Percentiles rank a stretch among this genome's conserved stretches.
These are phyloP conservation scores for Macropis europaea DNA, from an alignment of 2,888 invertebrate species.

Conservation along the genomic window DNA sequence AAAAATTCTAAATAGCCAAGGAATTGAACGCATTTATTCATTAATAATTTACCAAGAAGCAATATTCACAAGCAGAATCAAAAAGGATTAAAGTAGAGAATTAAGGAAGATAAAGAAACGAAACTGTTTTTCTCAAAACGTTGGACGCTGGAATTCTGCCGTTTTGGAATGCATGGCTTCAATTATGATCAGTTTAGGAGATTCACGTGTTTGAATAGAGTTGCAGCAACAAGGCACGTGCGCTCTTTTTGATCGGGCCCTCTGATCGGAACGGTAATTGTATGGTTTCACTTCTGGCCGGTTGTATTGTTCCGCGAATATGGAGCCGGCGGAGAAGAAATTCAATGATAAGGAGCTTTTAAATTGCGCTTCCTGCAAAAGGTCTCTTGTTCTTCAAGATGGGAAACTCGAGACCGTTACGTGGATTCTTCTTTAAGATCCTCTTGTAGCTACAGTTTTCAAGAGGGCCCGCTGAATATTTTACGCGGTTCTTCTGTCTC, in stretches of 20 bases:
- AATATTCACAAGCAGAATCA: too few relatives aligned
- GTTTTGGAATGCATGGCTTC: too few relatives aligned
- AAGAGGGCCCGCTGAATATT: constrained; percentile 30
- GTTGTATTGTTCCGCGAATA: constrained; percentile 27
- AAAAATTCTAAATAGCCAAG: too few relatives aligned
- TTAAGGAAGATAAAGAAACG: too few relatives aligned
- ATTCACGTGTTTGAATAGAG: background rate
- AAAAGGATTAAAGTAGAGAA: too few relatives aligned
- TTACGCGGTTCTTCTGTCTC: constrained; percentile 10
- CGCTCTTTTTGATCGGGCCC: constrained; percentile 21
- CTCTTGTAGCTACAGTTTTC: constrained; percentile 13
- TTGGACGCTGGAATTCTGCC: too few relatives aligned
- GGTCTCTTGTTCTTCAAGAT: constrained; percentile 13
- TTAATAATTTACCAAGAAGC: too few relatives aligned
- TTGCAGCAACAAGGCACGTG: constrained; percentile 12
- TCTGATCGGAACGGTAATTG: constrained; percentile 31
- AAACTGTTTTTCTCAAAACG: too few relatives aligned
- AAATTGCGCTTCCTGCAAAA: constrained; percentile 13
- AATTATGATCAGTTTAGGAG: background rate
- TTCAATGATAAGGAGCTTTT: constrained; percentile 24
- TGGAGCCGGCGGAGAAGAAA: background rate
- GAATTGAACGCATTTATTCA: too few relatives aligned
- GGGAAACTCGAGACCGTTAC: constrained; percentile 26
- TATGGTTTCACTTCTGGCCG: constrained; percentile 21
- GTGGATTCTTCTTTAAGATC: constrained; percentile 26